Evolutionary conservation across 1,140 invertebrate genomes (phyloP), one percentile per base, ranked within the genome.

Genomic region (Dinoponera quadriceps): DNA sequence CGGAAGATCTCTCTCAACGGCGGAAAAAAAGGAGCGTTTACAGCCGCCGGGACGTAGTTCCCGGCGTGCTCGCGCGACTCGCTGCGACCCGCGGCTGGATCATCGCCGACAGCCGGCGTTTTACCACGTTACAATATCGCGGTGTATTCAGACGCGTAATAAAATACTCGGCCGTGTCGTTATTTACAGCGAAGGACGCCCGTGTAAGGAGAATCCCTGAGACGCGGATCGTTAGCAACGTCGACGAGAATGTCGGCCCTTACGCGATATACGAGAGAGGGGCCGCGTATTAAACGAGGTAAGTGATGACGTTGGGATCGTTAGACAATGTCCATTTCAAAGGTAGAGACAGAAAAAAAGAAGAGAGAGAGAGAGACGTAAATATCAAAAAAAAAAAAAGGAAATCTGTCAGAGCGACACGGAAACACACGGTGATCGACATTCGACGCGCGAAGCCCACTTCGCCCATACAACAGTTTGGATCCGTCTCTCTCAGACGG

Each of bases 41-140:
- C 55, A 22, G 29, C 27, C 3, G 4, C 29, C 29, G 29, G 29
- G 29, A 27, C 5, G 7, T 69, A 22, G 51, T 11, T 69, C 20
- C 3, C 27, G 33, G 49, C 2, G 51, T n/a, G 18, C 20, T 49
- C 20, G 38, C 38, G 38, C 38, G 38, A 44, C 38, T 44, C 38
- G n/a, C n/a, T n/a, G n/a, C n/a, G n/a, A n/a, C 59, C 60, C n/a
- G 27, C 33, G 18, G 29, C 25, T 44, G 63, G 18, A 57, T 69
- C 27, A 69, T 44, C 44, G 49, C 20, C 48, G 20, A 66, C 59
- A 57, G 33, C 48, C 63, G 55, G 33, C 33, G 22, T 69, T 68
- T 78, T 55, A 69, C 69, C 44, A 55, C 75, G 18, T 38, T 54
- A 57, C 54, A 38, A 78, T 20, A 55, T 22, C 14, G 33, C 16